Conservation (phyloP, 2,797 vertebrate species). For the Cossypha niveicapilla region DNA sequence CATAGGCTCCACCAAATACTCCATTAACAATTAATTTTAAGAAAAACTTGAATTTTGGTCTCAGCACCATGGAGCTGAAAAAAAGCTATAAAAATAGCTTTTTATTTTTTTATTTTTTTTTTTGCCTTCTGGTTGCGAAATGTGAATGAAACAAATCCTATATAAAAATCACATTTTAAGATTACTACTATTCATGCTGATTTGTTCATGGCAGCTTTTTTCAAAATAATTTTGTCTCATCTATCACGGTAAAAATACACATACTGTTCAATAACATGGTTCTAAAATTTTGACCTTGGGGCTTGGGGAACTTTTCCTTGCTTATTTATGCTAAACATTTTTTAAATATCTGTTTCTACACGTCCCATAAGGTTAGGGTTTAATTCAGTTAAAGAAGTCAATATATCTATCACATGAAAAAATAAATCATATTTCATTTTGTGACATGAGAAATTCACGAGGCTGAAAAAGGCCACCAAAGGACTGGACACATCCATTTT, state of each 20-base stretch:
- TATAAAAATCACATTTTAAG: constrained; percentile 5
- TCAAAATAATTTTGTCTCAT: neutral
- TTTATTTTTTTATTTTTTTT: neutral
- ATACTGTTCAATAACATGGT: neutral
- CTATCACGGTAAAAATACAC: neutral
- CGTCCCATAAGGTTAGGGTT: neutral
- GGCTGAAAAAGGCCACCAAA: neutral
- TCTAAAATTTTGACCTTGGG: neutral
- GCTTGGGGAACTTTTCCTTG: neutral
- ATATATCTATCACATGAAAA: neutral
- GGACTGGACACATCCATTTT: neutral
- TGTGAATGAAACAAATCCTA: neutral
- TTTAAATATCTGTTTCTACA: neutral
- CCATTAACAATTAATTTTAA: constrained; percentile 31
- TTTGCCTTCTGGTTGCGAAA: constrained; percentile 35
- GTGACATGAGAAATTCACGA: neutral
- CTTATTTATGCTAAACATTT: constrained; percentile 6
- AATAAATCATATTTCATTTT: neutral
- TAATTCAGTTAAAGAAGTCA: neutral
- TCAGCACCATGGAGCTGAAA: neutral
- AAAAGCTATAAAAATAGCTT: neutral
- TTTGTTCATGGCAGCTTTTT: neutral
- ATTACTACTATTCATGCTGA: neutral
- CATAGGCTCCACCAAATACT: constrained; percentile 32
- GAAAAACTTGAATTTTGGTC: constrained; percentile 40